phyloP scores from a whole-genome alignment of 2,113 vertebrate genomes.

The Leucosticte australis region DNA sequence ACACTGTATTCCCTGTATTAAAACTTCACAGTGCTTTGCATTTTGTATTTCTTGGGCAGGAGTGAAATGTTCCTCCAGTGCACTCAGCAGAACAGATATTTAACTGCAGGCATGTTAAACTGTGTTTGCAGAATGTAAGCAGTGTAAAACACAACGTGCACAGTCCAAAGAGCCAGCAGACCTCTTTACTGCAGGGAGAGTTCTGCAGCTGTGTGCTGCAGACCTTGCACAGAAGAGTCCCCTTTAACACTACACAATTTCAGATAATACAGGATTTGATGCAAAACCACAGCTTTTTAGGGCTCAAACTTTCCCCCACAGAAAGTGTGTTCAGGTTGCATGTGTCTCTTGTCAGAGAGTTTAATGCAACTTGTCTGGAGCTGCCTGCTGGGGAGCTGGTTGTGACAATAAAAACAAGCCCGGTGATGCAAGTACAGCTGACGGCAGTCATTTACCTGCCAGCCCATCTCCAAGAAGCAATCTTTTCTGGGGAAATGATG shows the following conservation, averaged over 20 bases:
- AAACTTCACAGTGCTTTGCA: background rate
- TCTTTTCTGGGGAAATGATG: constrained; percentile 11
- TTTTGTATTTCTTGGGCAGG: background rate
- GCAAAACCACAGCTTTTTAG: background rate
- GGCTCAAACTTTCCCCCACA: background rate
- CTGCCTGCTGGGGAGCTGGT: background rate
- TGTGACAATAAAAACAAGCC: background rate
- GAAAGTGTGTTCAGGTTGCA: background rate
- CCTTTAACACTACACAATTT: background rate
- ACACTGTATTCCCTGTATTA: background rate
- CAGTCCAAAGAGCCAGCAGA: background rate
- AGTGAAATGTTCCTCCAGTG: background rate
- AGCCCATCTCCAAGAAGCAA: background rate
- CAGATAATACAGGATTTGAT: background rate
- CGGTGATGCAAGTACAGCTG: background rate
- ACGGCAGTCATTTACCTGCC: background rate
- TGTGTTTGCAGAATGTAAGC: background rate
- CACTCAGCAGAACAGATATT: background rate
- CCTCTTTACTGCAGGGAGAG: background rate
- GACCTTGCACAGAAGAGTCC: background rate
- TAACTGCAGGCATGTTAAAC: background rate
- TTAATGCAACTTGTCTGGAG: background rate
- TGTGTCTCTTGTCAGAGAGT: background rate
- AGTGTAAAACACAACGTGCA: background rate
- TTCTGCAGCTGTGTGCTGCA: background rate